A percentile compares a stretch with the other conserved stretches of the same genome.
Conservation (phyloP, 2,888 invertebrate species). For the Heliconius sara region DNA sequence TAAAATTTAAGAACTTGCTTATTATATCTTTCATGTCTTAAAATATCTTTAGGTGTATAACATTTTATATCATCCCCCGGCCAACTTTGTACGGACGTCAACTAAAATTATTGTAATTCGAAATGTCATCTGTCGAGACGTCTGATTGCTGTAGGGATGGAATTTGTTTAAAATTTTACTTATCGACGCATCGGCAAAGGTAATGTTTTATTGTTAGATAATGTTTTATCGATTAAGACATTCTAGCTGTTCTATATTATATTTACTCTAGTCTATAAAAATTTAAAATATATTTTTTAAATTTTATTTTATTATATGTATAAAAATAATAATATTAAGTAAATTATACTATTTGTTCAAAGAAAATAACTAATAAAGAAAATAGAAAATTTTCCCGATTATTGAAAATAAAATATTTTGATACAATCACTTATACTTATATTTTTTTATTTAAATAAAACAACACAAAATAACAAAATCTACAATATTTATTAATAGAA, state of each 20-base stretch:
- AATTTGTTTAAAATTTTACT: conserved; percentile 27
- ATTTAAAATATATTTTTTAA: no score
- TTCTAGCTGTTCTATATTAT: not conserved
- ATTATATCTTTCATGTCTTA: not conserved
- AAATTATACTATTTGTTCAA: not conserved
- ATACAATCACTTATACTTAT: not conserved
- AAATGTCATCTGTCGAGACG: conserved; percentile 53
- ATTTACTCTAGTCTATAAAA: not conserved
- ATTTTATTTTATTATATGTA: no score
- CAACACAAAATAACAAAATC: not conserved
- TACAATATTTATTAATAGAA: not conserved
- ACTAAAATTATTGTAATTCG: conserved; percentile 54
- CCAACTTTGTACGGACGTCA: conserved; percentile 46
- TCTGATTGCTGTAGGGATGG: conserved; percentile 46
- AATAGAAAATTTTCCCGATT: not conserved
- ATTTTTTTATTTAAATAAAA: not conserved
- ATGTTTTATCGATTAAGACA: not conserved
- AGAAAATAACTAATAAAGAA: not conserved
- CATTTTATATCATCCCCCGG: conserved; percentile 14
- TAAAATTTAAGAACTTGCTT: not conserved
- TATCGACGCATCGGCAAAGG: conserved; percentile 3
- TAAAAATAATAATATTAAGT: no score
- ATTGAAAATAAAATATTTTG: not conserved
- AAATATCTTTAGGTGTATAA: conserved; percentile 12
- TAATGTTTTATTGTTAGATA: not conserved